Evolutionary conservation across 1,140 invertebrate genomes (phyloP).

Genomic region (Sesamia nonagrioides): DNA sequence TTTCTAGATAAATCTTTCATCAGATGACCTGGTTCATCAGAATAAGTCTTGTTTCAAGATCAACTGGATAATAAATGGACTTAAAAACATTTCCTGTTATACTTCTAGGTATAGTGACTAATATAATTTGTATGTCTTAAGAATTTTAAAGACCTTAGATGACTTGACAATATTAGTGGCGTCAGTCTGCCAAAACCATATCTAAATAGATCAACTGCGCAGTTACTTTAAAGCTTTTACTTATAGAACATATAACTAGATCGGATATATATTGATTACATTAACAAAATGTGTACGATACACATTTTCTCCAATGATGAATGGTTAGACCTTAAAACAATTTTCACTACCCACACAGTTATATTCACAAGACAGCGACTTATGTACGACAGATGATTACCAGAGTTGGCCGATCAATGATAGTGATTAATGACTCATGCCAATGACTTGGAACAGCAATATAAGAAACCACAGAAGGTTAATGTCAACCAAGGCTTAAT

Average conservation of each 20-base stretch:
- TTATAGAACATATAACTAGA: background rate
- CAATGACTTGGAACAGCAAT: slow-evolving; percentile 8
- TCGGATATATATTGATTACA: background rate
- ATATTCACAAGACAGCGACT: background rate
- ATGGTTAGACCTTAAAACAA: slow-evolving; percentile 4
- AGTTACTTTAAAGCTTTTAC: background rate
- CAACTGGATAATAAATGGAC: background rate
- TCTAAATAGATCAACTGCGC: background rate
- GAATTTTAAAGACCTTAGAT: slow-evolving; percentile 6
- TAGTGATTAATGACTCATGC: slow-evolving; percentile 40
- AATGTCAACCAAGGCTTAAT: too few relatives aligned
- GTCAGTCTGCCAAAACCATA: background rate
- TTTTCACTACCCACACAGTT: slow-evolving; percentile 23
- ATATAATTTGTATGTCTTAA: background rate
- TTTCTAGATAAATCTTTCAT: too few relatives aligned
- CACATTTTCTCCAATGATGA: slow-evolving; percentile 21
- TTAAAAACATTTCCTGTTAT: background rate
- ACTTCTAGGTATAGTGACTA: background rate
- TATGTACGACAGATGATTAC: background rate
- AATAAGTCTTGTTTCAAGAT: background rate
- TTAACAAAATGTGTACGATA: background rate
- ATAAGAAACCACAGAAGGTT: background rate
- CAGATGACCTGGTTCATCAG: too few relatives aligned
- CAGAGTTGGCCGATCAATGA: slow-evolving; percentile 31
- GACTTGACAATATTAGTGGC: background rate